Evolutionary conservation across 2,113 vertebrate species (phyloP), one percentile per base, ranked within the genome.

Genomic region (Tor tambroides): DNA sequence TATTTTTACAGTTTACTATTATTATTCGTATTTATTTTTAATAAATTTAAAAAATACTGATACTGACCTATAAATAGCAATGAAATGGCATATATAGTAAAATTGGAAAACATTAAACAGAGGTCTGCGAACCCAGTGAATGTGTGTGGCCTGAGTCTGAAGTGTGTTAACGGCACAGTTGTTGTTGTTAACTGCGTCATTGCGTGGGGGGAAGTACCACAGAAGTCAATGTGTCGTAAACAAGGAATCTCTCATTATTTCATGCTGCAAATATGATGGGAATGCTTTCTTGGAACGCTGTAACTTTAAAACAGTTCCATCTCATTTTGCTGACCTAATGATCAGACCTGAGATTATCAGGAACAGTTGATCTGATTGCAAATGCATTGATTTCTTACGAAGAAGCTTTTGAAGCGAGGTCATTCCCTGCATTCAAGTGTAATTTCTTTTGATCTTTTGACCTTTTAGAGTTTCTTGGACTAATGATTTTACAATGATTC

Each of bases 81-180:
- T 19, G 5, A 54, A 54, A 54, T 12, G 15, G 30, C n/a, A 78
- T 28, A 23, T 72, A 30, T 21, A 30, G 49, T 6, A 41, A 72
- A 72, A 19, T 59, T 49, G 26, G 23, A 38, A 74, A 67, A 51
- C 4, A 23, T n/a, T 35, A 19, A 63, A 8, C 10, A 35, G 30
- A 41, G n/a, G 38, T 72, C 69, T 32, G 26, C 56, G 23, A 32
- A 41, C 69, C 10, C 69, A 41, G 32, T 80, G 61, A 9, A 54
- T 79, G 46, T 41, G 74, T 71, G 51, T 80, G 88, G 85, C 28
- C 46, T 54, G 46, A 78, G 12, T 35, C 41, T 78, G 28, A 78
- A 69, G 46, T 65, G 46, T 59, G 49, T 88, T n/a, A 41, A 71
- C 28, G 9, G 14, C 35, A 26, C 51, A 84, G 65, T 82, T 80